phyloP scores from a whole-genome alignment of 2,113 vertebrate genomes.

The Erythrolamprus reginae region DNA sequence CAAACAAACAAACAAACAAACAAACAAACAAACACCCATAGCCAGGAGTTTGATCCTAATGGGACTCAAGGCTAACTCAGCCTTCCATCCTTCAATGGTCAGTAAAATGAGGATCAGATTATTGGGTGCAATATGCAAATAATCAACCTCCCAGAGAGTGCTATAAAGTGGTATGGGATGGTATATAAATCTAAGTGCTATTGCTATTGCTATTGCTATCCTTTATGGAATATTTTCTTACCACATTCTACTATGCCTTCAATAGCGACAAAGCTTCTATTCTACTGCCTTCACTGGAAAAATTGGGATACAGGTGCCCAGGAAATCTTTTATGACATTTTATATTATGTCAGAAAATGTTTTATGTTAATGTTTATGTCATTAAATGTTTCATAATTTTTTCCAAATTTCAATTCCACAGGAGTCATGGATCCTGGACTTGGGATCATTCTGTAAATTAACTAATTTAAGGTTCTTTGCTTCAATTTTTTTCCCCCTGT shows the following conservation, averaged over 20 bases:
- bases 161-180: neutral
- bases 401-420: neutral
- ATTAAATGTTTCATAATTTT: neutral
- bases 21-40: no score
- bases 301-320: neutral
- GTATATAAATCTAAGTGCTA: neutral
- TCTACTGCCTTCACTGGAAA: neutral
- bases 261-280: neutral
- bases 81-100: neutral
- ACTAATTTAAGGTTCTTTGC: neutral
- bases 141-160: neutral
- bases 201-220: neutral
- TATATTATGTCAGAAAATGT: no score
- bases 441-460: neutral
- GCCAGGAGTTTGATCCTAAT: neutral
- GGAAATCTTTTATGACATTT: neutral
- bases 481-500: neutral
- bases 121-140: neutral
- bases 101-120: neutral
- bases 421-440: neutral
- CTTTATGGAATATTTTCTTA: neutral
- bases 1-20: no score
- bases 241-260: neutral
- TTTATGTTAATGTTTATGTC: neutral
- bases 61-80: neutral